Evolutionary conservation across 2,888 invertebrate species (phyloP).

Genomic region (Cerastoderma edule): DNA sequence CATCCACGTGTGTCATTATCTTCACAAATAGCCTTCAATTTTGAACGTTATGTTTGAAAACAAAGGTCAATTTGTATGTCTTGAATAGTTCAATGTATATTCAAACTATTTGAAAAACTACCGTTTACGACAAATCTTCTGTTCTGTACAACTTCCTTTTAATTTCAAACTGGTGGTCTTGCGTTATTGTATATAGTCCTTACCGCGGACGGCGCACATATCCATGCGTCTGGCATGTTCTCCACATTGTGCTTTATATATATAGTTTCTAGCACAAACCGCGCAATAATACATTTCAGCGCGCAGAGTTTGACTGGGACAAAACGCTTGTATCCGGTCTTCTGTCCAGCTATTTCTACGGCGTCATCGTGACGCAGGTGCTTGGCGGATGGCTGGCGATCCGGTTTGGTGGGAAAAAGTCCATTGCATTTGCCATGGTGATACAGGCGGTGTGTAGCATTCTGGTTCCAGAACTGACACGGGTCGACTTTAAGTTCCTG

Average conservation of each 20-base stretch:
- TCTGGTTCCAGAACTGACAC: conserved; percentile 2
- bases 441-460: conserved; percentile 5
- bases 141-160: too few species aligned
- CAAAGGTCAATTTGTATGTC: too few species aligned
- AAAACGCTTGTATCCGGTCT: conserved; percentile 16
- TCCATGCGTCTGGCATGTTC: not conserved
- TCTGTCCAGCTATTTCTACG: conserved; percentile 23
- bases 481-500: conserved; percentile 4
- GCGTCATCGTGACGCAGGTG: conserved; percentile 22
- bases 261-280: not conserved
- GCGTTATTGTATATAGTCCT: too few species aligned
- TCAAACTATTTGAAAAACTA: too few species aligned
- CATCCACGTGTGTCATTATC: too few species aligned
- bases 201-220: too few species aligned
- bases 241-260: not conserved
- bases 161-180: too few species aligned
- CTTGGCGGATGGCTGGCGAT: conserved; percentile 17
- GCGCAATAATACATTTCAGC: not conserved
- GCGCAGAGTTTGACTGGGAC: conserved; percentile 26
- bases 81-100: too few species aligned
- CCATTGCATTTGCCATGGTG: not conserved
- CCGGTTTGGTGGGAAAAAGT: conserved; percentile 18
- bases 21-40: too few species aligned
- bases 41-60: too few species aligned
- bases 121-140: too few species aligned